Evolutionary conservation across 1,140 invertebrate species (phyloP).

Genomic region (Armadillidium nasatum): DNA sequence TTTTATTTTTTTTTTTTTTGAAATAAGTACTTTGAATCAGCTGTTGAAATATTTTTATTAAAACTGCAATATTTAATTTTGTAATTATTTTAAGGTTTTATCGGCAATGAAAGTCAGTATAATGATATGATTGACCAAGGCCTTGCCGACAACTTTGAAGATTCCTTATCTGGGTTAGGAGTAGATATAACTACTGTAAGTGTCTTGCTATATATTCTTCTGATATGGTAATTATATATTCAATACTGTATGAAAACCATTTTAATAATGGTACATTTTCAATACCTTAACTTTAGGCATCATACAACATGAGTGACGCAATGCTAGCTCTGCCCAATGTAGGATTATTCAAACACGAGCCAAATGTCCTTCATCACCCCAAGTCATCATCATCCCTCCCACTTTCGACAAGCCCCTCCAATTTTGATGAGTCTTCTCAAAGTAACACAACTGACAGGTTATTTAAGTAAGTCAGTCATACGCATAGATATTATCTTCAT

Average conservation of each 20-base stretch:
- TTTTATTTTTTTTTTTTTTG: too few relatives aligned
- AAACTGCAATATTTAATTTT: too few relatives aligned
- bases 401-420: constrained; percentile 43
- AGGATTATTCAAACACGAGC: constrained; percentile 68
- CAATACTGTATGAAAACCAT: too few relatives aligned
- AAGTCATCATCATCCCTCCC: constrained; percentile 32
- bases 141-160: constrained; percentile 27
- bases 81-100: background rate
- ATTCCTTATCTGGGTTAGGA: constrained; percentile 27
- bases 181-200: constrained; percentile 24
- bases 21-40: too few relatives aligned
- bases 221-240: background rate
- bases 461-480: constrained; percentile 30
- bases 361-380: constrained; percentile 31
- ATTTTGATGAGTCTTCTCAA: constrained; percentile 39
- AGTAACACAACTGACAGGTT: constrained; percentile 39
- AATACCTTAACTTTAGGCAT: constrained; percentile 30
- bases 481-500: background rate
- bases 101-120: background rate
- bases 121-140: constrained; percentile 25
- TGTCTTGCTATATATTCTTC: too few relatives aligned
- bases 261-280: too few relatives aligned
- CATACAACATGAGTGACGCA: constrained; percentile 65
- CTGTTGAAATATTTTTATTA: too few relatives aligned
- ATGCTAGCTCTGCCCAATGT: constrained; percentile 67